Conservation (phyloP, 2,113 vertebrate genomes). For the Zonotrichia leucophrys region DNA sequence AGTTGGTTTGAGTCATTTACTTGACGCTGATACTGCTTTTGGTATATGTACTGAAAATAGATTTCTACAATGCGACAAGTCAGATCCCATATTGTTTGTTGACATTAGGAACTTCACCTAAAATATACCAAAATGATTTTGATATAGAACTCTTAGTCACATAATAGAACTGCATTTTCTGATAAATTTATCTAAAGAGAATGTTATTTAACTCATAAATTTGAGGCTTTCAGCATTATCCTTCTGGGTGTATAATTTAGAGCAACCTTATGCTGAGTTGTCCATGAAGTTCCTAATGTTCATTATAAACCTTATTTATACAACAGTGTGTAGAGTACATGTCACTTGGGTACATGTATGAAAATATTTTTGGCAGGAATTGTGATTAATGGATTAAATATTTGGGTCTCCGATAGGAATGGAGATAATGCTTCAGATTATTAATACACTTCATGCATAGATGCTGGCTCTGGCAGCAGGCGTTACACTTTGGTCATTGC, state of each 20-base stretch:
- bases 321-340: neutral
- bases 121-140: neutral
- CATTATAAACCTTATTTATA: neutral
- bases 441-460: neutral
- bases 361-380: neutral
- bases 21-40: neutral
- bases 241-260: neutral
- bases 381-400: neutral
- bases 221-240: neutral
- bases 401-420: neutral
- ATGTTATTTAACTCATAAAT: neutral
- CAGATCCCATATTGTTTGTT: neutral
- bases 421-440: neutral
- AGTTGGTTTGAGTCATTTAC: neutral
- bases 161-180: neutral
- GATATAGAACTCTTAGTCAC: neutral
- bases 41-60: neutral
- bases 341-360: neutral
- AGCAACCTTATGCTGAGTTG: neutral
- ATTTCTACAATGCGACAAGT: neutral
- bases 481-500: neutral
- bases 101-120: neutral
- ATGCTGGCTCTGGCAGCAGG: neutral
- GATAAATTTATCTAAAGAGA: neutral
- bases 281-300: neutral